Evolutionary conservation across 2,797 vertebrate species (phyloP).

Genomic region (Oceanodroma leucorhoa): DNA sequence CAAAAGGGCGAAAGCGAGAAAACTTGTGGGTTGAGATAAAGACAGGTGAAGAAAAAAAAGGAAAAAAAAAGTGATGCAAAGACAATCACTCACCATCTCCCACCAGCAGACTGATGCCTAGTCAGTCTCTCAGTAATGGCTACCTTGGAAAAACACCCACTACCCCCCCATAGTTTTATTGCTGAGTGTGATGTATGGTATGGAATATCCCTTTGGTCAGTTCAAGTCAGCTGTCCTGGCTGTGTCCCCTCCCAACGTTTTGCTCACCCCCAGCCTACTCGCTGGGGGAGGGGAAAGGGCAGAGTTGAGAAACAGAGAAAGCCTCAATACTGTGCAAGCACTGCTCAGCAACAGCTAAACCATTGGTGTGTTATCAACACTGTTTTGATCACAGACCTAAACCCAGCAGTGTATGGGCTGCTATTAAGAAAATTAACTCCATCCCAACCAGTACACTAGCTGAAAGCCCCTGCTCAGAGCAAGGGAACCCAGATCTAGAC

Average conservation of each 20-base stretch:
- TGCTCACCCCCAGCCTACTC: accelerated
- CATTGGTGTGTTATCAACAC: accelerated
- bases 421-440: neutral
- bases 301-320: neutral
- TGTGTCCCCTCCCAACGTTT: neutral
- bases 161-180: accelerated
- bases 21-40: neutral
- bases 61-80: neutral
- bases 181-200: neutral
- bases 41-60: neutral
- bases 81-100: neutral
- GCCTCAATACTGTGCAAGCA: neutral
- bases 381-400: neutral
- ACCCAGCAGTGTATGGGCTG: accelerated
- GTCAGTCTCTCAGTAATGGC: neutral
- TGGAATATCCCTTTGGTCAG: neutral
- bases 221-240: neutral
- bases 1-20: neutral
- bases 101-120: neutral
- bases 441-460: neutral
- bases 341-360: neutral
- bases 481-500: neutral
- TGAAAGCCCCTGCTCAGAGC: accelerated
- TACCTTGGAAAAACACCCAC: neutral
- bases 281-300: accelerated